Conservation (phyloP, 2,888 invertebrate species). For the Endotricha flammealis region DNA sequence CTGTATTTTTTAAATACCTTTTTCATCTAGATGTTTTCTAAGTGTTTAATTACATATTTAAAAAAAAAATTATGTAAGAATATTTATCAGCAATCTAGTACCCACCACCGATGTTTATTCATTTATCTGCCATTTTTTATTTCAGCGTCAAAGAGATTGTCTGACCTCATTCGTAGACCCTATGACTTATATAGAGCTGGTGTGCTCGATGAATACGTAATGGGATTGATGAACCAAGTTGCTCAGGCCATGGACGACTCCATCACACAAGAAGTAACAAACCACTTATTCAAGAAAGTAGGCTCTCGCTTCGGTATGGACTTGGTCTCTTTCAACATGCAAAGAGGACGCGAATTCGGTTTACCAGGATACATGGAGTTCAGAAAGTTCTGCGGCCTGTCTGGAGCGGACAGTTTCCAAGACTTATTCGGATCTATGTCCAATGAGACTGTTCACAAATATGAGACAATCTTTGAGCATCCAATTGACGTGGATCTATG, state of each 20-base stretch:
- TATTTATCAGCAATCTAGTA: too few relatives aligned
- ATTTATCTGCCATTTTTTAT: too few relatives aligned
- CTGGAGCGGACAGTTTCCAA: slow-evolving; percentile 86
- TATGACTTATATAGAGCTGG: slow-evolving; percentile 94
- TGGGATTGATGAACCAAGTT: slow-evolving; percentile 96
- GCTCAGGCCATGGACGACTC: slow-evolving; percentile 97
- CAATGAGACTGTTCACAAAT: slow-evolving; percentile 90
- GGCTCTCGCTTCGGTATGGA: slow-evolving; percentile 90
- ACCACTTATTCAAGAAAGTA: slow-evolving; percentile 92
- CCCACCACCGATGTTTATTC: too few relatives aligned
- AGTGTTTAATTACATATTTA: neutral
- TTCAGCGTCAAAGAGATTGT: slow-evolving; percentile 91
- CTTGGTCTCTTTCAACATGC: slow-evolving; percentile 95
- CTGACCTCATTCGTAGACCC: slow-evolving; percentile 92
- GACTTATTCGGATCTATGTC: slow-evolving; percentile 92
- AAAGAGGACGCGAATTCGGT: slow-evolving; percentile 94
- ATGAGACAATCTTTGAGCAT: slow-evolving; percentile 91
- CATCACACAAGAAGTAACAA: slow-evolving; percentile 93
- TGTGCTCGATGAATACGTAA: slow-evolving; percentile 93
- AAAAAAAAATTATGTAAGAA: too few relatives aligned
- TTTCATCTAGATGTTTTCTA: neutral
- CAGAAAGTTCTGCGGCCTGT: slow-evolving; percentile 92
- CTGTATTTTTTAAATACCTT: too few relatives aligned
- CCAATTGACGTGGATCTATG: slow-evolving; percentile 95
- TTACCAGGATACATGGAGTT: slow-evolving; percentile 96